Base-by-base conservation (phyloP, 1,140 invertebrate species). In the Coelopa frigida region DNA sequence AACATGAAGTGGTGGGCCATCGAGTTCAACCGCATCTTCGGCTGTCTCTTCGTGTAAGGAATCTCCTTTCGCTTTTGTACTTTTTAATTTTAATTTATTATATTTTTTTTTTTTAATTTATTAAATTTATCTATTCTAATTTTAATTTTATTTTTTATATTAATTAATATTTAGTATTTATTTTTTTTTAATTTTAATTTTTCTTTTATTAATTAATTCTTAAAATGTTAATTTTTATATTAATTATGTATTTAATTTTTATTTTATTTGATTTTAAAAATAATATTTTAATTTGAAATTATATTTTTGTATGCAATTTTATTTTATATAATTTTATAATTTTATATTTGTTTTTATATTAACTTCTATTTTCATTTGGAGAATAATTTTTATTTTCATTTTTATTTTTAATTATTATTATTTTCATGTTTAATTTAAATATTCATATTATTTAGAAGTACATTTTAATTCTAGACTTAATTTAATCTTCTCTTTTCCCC, bases 1-100 rank as follows among this genome's bases (percentile, higher is more conserved):
- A 63, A 66, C 52, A 50, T 63, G 12, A 67, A 63, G 38, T 64
- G 60, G 60, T 67, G 60, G 60, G 63, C 63, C 23, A 56, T 33
- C 5, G 59, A 63, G 18, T 35, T 66, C 0, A 67, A 67, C 49
- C 51, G 59, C 35, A 55, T 67, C 23, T 52, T 66, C 4, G 60
- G 63, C 32, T 67, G 63, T n/a, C 51, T 67, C 4, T 67, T 61
- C 46, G 57, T 67, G 63, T 67, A 48, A 33, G 60, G 51, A 3
- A 15, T 4, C 4, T 1, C n/a, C 20, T 21, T 33, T 45, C 12
- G 20, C 0, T 12, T 12, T 6, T 29, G 17, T 17, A n/a, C 36
- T n/a, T 33, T 35, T 18, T 35, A 18, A 14, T 5, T 3, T 3
- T 22, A 35, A 11, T 4, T 10, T 18, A 38, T 21, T 3, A 15